Evolutionary conservation across 2,113 vertebrate species (phyloP).

Genomic region (Caloenas nicobarica): DNA sequence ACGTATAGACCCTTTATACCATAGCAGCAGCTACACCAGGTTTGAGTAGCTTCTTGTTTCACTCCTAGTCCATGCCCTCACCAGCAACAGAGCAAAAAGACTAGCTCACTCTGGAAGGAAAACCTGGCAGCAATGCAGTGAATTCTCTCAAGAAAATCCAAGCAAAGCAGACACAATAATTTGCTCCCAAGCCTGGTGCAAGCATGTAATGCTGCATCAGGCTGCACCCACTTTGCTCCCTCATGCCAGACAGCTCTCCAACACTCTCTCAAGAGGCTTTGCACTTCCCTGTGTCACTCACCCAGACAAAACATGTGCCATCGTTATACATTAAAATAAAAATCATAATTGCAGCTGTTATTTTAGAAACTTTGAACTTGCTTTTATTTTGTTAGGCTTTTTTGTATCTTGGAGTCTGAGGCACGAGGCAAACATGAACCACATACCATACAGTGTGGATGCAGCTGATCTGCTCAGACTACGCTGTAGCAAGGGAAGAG

Average conservation of each 20-base stretch:
- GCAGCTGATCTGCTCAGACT: background rate
- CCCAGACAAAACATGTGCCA: rapidly evolving
- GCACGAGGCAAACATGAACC: background rate
- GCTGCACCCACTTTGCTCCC: background rate
- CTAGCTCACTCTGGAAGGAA: background rate
- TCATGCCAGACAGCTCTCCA: background rate
- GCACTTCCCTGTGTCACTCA: background rate
- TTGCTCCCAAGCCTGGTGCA: background rate
- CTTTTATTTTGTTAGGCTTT: background rate
- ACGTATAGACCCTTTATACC: background rate
- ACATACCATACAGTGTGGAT: background rate
- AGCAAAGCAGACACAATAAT: background rate
- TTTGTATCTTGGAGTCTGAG: background rate
- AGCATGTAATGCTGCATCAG: rapidly evolving
- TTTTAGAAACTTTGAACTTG: background rate
- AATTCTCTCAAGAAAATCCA: background rate
- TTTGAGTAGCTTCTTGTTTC: background rate
- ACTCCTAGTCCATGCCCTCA: background rate
- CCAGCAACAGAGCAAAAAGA: background rate
- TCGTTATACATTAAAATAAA: background rate
- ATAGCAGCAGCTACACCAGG: rapidly evolving
- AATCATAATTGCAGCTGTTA: background rate
- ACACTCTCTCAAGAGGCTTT: background rate
- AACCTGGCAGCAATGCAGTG: background rate
- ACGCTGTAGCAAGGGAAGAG: background rate